A percentile compares a stretch with the other conserved stretches of the same genome.
Evolutionary conservation across 2,888 invertebrate genomes (phyloP).

Genomic region (Tenthredo mesomela): DNA sequence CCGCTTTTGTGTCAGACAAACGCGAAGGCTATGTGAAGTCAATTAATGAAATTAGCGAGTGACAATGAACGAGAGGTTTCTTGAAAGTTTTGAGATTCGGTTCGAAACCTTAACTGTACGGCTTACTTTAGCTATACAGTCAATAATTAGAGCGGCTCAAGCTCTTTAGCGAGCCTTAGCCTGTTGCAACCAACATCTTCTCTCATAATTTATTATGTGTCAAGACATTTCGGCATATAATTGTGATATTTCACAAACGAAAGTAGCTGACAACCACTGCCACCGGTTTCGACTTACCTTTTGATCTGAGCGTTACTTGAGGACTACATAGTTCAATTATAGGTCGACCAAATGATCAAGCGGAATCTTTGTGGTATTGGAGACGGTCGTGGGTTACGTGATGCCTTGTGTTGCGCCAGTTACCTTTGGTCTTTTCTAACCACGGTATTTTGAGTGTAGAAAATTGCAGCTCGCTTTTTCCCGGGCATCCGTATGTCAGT

Average conservation of each 20-base stretch:
- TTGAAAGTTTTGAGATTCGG: slow-evolving; percentile 1
- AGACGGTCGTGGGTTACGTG: slow-evolving; percentile 34
- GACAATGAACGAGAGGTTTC: slow-evolving; percentile 30
- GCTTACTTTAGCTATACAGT: not conserved
- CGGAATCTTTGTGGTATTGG: slow-evolving; percentile 31
- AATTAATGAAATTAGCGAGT: slow-evolving; percentile 40
- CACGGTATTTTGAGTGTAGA: slow-evolving; percentile 34
- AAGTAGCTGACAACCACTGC: not conserved
- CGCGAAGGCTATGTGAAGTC: slow-evolving; percentile 28
- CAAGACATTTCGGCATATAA: not conserved
- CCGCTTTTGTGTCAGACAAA: slow-evolving; percentile 31
- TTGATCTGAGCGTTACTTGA: slow-evolving; percentile 3
- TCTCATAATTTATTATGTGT: not conserved
- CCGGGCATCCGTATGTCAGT: slow-evolving; percentile 12
- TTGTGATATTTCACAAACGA: not conserved
- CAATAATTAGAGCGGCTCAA: not conserved
- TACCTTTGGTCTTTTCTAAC: slow-evolving; percentile 21
- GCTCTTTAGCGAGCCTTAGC: not conserved
- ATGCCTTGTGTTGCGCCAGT: slow-evolving; percentile 8
- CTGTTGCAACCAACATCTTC: not conserved
- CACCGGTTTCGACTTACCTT: not conserved
- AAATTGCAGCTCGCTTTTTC: slow-evolving; percentile 26
- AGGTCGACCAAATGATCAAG: slow-evolving; percentile 18
- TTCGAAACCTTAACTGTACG: not conserved
- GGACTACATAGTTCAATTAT: slow-evolving; percentile 5